A percentile compares a stretch with the other conserved stretches of the same genome.
These are phyloP conservation scores for Hyperoodon ampullatus DNA, from an alignment of 2,113 vertebrate species.

Conservation along the genomic window DNA sequence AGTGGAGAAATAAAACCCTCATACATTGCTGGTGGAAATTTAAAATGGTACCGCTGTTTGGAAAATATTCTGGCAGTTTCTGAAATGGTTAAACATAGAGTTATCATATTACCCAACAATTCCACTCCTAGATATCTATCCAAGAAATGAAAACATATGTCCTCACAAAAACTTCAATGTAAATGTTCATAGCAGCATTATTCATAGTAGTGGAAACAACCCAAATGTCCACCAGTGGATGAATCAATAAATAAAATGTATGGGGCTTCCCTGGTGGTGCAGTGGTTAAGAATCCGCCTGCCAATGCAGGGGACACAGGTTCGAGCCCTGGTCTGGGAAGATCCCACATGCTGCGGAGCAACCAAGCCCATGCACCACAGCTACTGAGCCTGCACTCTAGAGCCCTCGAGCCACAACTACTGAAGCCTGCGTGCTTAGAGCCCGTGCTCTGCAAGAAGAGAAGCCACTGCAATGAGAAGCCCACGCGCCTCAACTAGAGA, in stretches of 20 bases:
- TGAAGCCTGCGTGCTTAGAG: no score
- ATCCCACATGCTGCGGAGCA: no score
- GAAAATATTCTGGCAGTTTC: neutral
- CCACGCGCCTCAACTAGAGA: no score
- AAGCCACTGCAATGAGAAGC: no score
- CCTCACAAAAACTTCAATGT: neutral
- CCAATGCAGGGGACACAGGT: no score
- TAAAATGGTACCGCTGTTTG: neutral
- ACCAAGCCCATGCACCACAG: no score
- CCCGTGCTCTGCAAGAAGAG: no score
- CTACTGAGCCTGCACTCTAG: no score
- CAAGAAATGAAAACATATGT: neutral
- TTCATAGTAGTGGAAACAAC: neutral
- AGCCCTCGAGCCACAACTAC: no score
- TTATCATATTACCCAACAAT: neutral
- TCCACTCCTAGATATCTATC: neutral
- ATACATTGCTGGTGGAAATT: neutral
- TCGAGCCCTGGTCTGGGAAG: no score
- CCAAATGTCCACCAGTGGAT: neutral
- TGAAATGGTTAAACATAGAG: neutral
- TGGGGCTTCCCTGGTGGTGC: no score
- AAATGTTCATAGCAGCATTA: neutral
- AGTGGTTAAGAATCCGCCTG: no score
- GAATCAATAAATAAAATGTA: neutral
- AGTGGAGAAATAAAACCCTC: neutral